Conservation (phyloP, 2,113 vertebrate species). For the Daubentonia madagascariensis region DNA sequence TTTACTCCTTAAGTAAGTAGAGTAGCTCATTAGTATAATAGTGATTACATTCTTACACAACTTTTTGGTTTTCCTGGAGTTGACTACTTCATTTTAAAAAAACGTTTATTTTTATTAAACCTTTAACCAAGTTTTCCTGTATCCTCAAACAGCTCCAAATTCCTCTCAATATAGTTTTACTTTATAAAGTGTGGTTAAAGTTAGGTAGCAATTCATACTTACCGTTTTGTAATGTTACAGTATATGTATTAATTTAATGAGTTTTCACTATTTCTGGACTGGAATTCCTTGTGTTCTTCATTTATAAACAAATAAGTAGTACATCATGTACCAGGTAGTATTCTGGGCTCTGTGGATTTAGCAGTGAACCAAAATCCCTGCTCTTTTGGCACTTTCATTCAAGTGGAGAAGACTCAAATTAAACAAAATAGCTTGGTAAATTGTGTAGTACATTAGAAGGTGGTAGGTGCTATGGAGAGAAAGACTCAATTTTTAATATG, state of each 20-base stretch:
- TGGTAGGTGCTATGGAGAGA: slow-evolving; percentile 3
- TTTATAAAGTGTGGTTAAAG: neutral
- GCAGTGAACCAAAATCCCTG: neutral
- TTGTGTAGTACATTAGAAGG: neutral
- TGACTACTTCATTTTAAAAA: neutral
- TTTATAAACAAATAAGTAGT: neutral
- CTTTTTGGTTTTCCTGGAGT: neutral
- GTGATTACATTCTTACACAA: neutral
- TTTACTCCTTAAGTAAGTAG: neutral
- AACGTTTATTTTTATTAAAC: neutral
- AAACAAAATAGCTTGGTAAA: neutral
- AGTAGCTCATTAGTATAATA: neutral
- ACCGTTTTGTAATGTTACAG: neutral
- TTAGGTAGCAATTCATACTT: neutral
- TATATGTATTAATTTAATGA: neutral
- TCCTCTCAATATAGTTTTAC: neutral
- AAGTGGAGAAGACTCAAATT: neutral
- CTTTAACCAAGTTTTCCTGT: neutral
- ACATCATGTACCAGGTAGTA: neutral
- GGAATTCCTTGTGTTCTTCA: neutral
- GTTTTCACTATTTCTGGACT: neutral
- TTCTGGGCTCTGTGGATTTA: neutral
- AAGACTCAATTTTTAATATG: neutral
- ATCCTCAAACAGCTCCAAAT: neutral
- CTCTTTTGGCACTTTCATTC: neutral